Percentiles rank a stretch among this genome's conserved stretches.
Conservation (phyloP, 1,140 invertebrate genomes). For the Eubasilissa regina region DNA sequence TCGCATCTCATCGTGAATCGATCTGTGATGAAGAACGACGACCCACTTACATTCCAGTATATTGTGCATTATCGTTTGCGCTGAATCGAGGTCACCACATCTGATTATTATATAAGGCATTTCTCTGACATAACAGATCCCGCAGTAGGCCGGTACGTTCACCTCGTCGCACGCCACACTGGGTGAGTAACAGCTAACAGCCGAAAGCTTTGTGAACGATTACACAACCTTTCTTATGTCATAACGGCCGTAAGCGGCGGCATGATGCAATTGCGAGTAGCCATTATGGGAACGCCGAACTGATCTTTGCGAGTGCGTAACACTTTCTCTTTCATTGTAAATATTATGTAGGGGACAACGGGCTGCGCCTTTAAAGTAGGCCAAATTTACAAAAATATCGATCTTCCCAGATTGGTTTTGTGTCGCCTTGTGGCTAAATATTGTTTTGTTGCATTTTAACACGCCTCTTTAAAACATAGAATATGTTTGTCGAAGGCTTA, state of each 20-base stretch:
- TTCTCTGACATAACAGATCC: slow-evolving; percentile 40
- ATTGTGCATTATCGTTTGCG: background rate
- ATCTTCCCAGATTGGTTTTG: too few relatives aligned
- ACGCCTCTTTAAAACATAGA: too few relatives aligned
- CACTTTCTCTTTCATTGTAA: slow-evolving; percentile 47
- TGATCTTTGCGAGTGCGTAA: slow-evolving; percentile 33
- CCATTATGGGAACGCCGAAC: slow-evolving; percentile 16
- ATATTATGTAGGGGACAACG: slow-evolving; percentile 1
- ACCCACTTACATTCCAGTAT: too few relatives aligned
- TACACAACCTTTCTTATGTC: slow-evolving; percentile 38
- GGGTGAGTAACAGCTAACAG: slow-evolving; percentile 28
- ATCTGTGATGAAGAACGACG: too few relatives aligned
- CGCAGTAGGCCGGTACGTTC: slow-evolving; percentile 8
- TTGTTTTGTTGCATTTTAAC: too few relatives aligned
- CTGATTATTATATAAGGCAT: slow-evolving; percentile 4
- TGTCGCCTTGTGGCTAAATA: too few relatives aligned
- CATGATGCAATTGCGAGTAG: slow-evolving; percentile 40
- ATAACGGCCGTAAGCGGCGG: slow-evolving; percentile 16
- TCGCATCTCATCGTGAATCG: too few relatives aligned
- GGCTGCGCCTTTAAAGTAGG: too few relatives aligned
- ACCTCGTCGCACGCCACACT: slow-evolving; percentile 43
- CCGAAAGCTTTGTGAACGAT: background rate
- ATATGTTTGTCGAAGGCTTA: too few relatives aligned
- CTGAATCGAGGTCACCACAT: slow-evolving; percentile 32
- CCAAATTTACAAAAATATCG: too few relatives aligned